A percentile compares a stretch with the other conserved stretches of the same genome.
phyloP scores from a whole-genome alignment of 1,140 invertebrate species.

The Platyscapa corneri region DNA sequence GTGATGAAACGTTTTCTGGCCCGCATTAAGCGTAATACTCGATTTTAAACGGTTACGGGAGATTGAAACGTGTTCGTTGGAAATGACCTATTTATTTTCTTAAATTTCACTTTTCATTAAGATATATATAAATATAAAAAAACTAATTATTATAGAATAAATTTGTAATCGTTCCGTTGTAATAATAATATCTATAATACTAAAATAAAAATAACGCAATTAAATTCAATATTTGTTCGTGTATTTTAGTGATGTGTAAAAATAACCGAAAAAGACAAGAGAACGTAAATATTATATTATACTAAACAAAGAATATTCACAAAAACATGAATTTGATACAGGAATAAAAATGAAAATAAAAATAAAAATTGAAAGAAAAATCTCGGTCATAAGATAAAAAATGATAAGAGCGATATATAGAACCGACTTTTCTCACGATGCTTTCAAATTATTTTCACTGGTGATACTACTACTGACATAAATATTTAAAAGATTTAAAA shows the following conservation, averaged over 20 bases:
- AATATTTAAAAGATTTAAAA: no score
- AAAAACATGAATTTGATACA: not conserved
- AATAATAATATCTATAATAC: not conserved
- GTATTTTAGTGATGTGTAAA: not conserved
- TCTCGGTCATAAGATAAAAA: conserved; percentile 7
- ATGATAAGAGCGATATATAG: not conserved
- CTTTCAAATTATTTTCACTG: not conserved
- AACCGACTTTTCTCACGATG: not conserved
- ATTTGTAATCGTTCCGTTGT: not conserved
- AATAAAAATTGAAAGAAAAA: conserved; percentile 22
- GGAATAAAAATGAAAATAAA: conserved; percentile 33
- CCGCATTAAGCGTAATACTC: conserved; percentile 9
- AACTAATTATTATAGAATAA: no score
- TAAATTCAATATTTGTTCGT: not conserved
- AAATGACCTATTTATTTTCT: not conserved
- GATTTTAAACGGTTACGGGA: not conserved
- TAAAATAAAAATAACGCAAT: not conserved
- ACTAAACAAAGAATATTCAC: conserved; percentile 16
- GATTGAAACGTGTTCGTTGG: not conserved
- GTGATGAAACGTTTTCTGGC: conserved; percentile 8
- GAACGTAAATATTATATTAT: not conserved
- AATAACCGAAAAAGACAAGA: not conserved
- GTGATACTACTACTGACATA: no score
- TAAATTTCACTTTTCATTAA: not conserved
- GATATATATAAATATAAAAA: not conserved